Percentiles rank a stretch among this genome's conserved stretches.
Evolutionary conservation across 1,140 invertebrate genomes (phyloP).

Genomic region (Dinoponera quadriceps): DNA sequence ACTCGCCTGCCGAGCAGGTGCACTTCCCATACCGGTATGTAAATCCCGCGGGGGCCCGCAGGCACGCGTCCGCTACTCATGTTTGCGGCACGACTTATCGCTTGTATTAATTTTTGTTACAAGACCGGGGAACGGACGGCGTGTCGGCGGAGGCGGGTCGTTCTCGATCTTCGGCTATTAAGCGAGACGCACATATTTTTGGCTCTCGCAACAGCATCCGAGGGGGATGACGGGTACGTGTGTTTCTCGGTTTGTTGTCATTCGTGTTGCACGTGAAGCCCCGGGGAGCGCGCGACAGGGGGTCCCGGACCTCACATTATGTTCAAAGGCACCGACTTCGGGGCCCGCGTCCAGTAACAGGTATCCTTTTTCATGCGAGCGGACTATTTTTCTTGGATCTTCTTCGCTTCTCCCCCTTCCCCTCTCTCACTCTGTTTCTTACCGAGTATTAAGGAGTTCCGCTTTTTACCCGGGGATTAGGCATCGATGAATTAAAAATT

Average conservation of each 20-base stretch:
- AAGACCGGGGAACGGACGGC: conserved; percentile 7
- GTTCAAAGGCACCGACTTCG: conserved; percentile 74
- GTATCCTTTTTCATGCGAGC: conserved; percentile 30
- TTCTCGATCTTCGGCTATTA: conserved; percentile 59
- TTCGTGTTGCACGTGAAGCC: conserved; percentile 74
- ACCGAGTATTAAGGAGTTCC: conserved; percentile 19
- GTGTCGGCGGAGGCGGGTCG: conserved; percentile 24
- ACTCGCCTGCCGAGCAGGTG: conserved; percentile 64
- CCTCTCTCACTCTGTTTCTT: not conserved
- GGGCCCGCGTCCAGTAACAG: conserved; percentile 37
- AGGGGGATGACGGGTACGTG: conserved; percentile 61
- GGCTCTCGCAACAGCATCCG: conserved; percentile 36
- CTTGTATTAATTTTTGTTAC: conserved; percentile 64
- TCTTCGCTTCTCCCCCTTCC: too few relatives aligned
- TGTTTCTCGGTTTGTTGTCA: conserved; percentile 78
- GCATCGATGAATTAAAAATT: conserved; percentile 16
- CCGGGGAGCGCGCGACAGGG: conserved; percentile 70
- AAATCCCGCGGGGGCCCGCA: conserved; percentile 54
- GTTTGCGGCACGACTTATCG: conserved; percentile 51
- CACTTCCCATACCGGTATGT: conserved; percentile 60
- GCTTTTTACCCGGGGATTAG: conserved; percentile 31
- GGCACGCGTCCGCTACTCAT: conserved; percentile 57
- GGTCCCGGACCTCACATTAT: conserved; percentile 72
- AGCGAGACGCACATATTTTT: conserved; percentile 62
- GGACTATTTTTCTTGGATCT: conserved; percentile 2